phyloP scores from a whole-genome alignment of 2,888 invertebrate species.

The Ariolimax columbianus region DNA sequence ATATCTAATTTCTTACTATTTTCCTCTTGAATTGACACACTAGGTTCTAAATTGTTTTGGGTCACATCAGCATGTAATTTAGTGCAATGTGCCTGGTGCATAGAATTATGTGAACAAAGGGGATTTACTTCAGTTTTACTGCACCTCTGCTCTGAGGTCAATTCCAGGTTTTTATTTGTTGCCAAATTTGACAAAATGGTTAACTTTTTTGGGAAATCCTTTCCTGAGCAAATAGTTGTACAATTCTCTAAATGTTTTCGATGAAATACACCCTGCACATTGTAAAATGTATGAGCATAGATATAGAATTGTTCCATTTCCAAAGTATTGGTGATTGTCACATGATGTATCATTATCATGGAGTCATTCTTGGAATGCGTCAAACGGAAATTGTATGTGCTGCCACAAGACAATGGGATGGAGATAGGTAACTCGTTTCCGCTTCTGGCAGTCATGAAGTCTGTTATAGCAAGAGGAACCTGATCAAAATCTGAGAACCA shows the following conservation, averaged over 20 bases:
- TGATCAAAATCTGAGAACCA: slow-evolving; percentile 55
- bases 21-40: not conserved
- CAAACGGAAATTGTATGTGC: slow-evolving; percentile 55
- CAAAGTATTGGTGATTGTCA: slow-evolving; percentile 59
- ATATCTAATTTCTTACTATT: not conserved
- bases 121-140: not conserved
- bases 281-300: slow-evolving; percentile 57
- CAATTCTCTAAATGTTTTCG: not conserved
- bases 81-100: not conserved
- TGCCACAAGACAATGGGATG: slow-evolving; percentile 58
- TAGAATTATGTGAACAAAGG: too few relatives aligned
- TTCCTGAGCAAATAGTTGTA: not conserved
- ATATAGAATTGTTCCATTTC: slow-evolving; percentile 53
- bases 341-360: slow-evolving; percentile 52
- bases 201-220: not conserved
- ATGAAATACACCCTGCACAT: not conserved
- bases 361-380: slow-evolving; percentile 51
- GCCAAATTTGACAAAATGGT: slow-evolving; percentile 28
- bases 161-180: slow-evolving; percentile 1
- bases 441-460: slow-evolving; percentile 16
- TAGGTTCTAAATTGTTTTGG: not conserved
- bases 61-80: not conserved
- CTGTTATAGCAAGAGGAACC: slow-evolving; percentile 47
- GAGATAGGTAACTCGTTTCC: slow-evolving; percentile 55
- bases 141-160: not conserved